phyloP scores from a whole-genome alignment of 1,140 invertebrate species.

The Heliconius eleuchia region DNA sequence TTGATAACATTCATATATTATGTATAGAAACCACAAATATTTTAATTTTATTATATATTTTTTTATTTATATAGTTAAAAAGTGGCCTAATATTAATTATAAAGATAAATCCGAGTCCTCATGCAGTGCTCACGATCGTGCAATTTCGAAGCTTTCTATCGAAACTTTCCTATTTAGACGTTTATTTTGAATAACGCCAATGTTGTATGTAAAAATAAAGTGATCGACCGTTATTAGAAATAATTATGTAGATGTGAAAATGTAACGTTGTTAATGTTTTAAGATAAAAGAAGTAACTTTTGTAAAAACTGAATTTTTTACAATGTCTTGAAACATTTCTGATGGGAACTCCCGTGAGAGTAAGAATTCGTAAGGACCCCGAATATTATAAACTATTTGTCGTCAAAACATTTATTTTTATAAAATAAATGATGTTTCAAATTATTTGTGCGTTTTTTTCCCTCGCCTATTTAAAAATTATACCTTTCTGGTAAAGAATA shows the following conservation, averaged over 20 bases:
- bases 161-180: conserved; percentile 27
- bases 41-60: neutral
- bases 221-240: conserved; percentile 77
- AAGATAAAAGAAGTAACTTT: conserved; percentile 78
- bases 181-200: conserved; percentile 74
- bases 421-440: conserved; percentile 80
- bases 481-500: neutral
- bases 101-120: neutral
- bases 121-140: neutral
- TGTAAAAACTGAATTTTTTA: conserved; percentile 81
- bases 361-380: conserved; percentile 75
- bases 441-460: conserved; percentile 46
- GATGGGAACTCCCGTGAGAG: conserved; percentile 60
- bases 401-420: conserved; percentile 82
- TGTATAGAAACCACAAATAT: neutral
- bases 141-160: neutral
- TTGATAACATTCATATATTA: neutral
- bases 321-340: conserved; percentile 80
- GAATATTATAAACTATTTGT: conserved; percentile 81
- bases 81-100: conserved; percentile 16
- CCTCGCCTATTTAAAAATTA: neutral
- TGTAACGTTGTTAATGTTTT: conserved; percentile 82
- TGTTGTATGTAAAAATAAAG: conserved; percentile 67
- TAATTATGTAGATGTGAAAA: conserved; percentile 73
- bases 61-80: neutral